Conservation (phyloP, 1,140 invertebrate species). For the Tetragonula clypearis region DNA sequence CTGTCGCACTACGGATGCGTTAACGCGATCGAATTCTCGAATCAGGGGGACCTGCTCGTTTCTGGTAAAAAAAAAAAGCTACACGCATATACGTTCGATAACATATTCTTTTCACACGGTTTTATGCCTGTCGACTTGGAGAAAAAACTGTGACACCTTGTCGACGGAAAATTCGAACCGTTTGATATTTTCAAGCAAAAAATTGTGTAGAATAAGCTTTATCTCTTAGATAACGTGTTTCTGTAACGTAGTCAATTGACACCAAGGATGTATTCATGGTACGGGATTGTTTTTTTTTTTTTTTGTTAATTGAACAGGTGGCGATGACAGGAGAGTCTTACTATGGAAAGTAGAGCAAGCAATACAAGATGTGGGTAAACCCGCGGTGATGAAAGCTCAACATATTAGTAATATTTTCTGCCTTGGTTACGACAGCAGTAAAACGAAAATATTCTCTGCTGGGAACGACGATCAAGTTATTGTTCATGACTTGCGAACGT, state of each 20-base stretch:
- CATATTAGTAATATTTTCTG: slow-evolving; percentile 97
- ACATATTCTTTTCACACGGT: neutral
- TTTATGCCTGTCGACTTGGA: slow-evolving; percentile 7
- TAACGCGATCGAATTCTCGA: slow-evolving; percentile 97
- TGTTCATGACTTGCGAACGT: slow-evolving; percentile 92
- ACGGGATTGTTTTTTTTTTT: neutral
- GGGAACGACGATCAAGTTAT: slow-evolving; percentile 97
- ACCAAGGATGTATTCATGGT: neutral
- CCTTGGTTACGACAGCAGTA: slow-evolving; percentile 90
- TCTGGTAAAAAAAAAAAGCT: slow-evolving; percentile 87
- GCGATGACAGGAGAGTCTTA: slow-evolving; percentile 95
- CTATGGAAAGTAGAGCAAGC: slow-evolving; percentile 93
- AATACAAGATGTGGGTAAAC: slow-evolving; percentile 85
- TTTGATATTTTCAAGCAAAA: neutral
- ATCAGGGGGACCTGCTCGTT: slow-evolving; percentile 91
- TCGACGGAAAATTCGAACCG: slow-evolving; percentile 20
- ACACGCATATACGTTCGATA: neutral
- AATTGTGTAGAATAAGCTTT: neutral
- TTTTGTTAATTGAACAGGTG: slow-evolving; percentile 83
- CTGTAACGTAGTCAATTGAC: neutral
- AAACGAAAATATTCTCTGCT: slow-evolving; percentile 93
- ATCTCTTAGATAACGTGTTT: neutral
- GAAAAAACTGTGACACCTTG: neutral
- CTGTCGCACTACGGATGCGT: slow-evolving; percentile 96
- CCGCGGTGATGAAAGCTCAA: slow-evolving; percentile 89